Conservation (phyloP, 2,797 vertebrate genomes). For the Lates japonicus region DNA sequence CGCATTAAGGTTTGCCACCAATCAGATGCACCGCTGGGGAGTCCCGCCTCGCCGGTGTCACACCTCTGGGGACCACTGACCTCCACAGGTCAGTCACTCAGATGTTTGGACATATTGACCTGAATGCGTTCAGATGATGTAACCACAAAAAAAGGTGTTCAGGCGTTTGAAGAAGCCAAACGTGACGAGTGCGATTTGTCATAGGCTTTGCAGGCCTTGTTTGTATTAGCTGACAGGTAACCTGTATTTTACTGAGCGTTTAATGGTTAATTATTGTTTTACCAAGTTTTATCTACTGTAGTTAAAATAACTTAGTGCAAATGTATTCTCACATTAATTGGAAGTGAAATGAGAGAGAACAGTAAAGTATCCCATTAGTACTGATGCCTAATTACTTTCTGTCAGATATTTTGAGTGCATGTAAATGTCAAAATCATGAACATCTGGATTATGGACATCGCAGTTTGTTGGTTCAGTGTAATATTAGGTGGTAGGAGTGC, state of each 20-base stretch:
- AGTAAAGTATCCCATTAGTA: not conserved
- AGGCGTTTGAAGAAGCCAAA: not conserved
- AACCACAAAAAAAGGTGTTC: not conserved
- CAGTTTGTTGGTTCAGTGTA: not conserved
- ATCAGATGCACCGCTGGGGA: conserved; percentile 68
- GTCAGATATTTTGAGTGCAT: not conserved
- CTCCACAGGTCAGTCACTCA: conserved; percentile 33
- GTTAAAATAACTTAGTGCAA: not conserved
- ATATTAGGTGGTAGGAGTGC: not conserved
- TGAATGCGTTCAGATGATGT: conserved; percentile 23
- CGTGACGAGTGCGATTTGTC: not conserved
- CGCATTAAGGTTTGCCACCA: conserved; percentile 61
- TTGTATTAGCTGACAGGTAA: not conserved
- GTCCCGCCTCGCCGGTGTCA: conserved; percentile 68
- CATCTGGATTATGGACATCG: not conserved
- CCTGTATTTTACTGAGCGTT: not conserved
- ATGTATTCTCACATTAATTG: not conserved
- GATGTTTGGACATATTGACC: conserved; percentile 40
- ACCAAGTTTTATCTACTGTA: not conserved
- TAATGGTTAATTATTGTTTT: not conserved
- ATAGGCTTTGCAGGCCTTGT: not conserved
- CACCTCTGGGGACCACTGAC: conserved; percentile 60
- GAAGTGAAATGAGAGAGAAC: not conserved
- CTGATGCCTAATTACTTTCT: conserved; percentile 17
- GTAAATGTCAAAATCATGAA: not conserved